These are phyloP conservation scores for Drosophila ohnishii DNA, from an alignment of 1,140 invertebrate species.

Conservation along the genomic window DNA sequence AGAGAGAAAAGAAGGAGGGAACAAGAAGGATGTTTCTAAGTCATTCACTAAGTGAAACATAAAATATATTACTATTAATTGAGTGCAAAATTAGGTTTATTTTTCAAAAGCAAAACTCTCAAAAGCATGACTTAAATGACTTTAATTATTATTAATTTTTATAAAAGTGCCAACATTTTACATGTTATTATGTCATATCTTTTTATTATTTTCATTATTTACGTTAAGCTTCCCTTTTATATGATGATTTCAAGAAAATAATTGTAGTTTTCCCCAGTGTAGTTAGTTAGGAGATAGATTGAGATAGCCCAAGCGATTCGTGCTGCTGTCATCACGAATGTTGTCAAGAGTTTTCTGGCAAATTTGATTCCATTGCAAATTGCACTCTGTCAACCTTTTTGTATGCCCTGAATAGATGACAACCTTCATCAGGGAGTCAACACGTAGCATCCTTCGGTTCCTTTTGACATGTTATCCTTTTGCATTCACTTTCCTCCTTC, in stretches of 20 bases:
- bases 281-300: background rate
- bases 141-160: background rate
- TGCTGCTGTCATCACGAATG: slow-evolving; percentile 33
- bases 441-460: slow-evolving; percentile 46
- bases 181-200: background rate
- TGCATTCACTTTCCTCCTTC: slow-evolving; percentile 23
- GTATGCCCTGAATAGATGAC: slow-evolving; percentile 19
- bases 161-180: too few relatives aligned
- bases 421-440: slow-evolving; percentile 42
- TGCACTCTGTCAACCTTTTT: slow-evolving; percentile 49
- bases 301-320: background rate
- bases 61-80: background rate
- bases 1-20: background rate
- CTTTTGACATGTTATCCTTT: slow-evolving; percentile 38
- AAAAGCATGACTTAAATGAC: background rate
- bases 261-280: slow-evolving; percentile 4
- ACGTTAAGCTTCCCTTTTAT: too few relatives aligned
- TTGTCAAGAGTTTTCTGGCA: slow-evolving; percentile 40
- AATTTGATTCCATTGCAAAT: slow-evolving; percentile 74
- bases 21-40: background rate
- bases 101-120: background rate
- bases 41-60: too few relatives aligned
- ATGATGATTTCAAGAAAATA: background rate
- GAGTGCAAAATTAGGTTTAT: background rate
- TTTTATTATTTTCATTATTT: background rate